Evolutionary conservation across 2,888 invertebrate species (phyloP).

Genomic region (Drosophila atroscutellata): DNA sequence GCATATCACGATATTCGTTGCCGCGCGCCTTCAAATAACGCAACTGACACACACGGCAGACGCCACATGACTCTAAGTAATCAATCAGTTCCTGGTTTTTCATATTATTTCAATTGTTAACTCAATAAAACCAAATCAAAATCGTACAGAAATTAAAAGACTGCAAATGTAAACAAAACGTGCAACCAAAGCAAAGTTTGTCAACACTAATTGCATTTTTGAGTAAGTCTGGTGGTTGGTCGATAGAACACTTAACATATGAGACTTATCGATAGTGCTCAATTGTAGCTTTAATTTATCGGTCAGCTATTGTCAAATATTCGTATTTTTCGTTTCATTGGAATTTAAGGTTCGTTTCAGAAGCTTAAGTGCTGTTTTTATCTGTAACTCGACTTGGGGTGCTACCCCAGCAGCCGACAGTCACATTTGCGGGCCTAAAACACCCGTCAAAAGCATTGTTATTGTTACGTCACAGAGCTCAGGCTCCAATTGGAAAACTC

Average conservation of each 20-base stretch:
- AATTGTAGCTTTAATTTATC: conserved; percentile 19
- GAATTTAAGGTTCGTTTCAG: conserved; percentile 54
- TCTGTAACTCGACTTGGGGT: neutral
- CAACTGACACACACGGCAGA: conserved; percentile 89
- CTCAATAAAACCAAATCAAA: conserved; percentile 18
- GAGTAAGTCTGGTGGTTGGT: neutral
- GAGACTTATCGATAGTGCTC: neutral
- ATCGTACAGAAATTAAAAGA: conserved; percentile 8
- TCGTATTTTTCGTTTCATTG: conserved; percentile 43
- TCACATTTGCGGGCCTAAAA: accelerated
- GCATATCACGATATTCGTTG: conserved; percentile 86
- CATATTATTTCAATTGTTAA: conserved; percentile 79
- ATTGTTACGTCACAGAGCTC: conserved; percentile 79
- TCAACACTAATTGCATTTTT: conserved; percentile 23
- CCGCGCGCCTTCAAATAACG: conserved; percentile 88
- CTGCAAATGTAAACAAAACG: conserved; percentile 53
- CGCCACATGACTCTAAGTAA: conserved; percentile 86
- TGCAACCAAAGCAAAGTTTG: conserved; percentile 24
- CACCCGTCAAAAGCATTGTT: conserved; percentile 37
- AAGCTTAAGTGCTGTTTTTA: neutral
- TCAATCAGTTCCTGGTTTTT: conserved; percentile 86
- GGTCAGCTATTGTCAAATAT: conserved; percentile 42
- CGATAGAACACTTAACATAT: neutral
- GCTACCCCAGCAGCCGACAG: accelerated
- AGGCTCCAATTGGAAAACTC: conserved; percentile 4